phyloP scores from a whole-genome alignment of 2,888 invertebrate genomes.

The Chorisops tibialis region DNA sequence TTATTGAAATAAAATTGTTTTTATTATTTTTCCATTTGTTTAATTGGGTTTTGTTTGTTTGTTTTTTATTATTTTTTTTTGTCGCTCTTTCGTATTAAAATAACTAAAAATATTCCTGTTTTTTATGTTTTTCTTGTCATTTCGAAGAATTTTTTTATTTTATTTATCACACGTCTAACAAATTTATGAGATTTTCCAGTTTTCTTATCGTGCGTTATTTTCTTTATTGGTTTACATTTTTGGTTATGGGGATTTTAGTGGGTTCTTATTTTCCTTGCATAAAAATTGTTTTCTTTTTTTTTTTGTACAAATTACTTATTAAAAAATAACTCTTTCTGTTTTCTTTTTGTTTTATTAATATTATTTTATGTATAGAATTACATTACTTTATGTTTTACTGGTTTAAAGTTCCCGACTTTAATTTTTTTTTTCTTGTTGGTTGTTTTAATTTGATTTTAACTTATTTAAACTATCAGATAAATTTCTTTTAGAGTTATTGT shows the following conservation, averaged over 20 bases:
- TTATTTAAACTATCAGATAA: conserved; percentile 33
- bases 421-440: too few species aligned
- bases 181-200: too few species aligned
- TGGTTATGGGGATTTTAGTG: too few species aligned
- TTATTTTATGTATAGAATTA: conserved; percentile 34
- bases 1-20: conserved; percentile 11
- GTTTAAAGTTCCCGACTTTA: too few species aligned
- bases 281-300: neutral
- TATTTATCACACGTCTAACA: too few species aligned
- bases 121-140: too few species aligned
- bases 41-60: conserved; percentile 30
- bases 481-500: conserved; percentile 17
- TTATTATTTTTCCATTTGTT: conserved; percentile 26
- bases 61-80: conserved; percentile 31
- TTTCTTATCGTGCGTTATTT: too few species aligned
- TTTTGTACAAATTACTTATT: conserved; percentile 14
- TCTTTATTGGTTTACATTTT: too few species aligned
- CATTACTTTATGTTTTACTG: conserved; percentile 32
- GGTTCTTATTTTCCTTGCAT: too few species aligned
- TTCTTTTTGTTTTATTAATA: neutral
- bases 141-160: too few species aligned
- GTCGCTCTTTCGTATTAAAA: conserved; percentile 5
- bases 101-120: too few species aligned
- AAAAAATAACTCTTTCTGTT: conserved; percentile 8
- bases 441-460: conserved; percentile 16